phyloP scores from a whole-genome alignment of 2,797 vertebrate genomes.

The Lagorchestes hirsutus region DNA sequence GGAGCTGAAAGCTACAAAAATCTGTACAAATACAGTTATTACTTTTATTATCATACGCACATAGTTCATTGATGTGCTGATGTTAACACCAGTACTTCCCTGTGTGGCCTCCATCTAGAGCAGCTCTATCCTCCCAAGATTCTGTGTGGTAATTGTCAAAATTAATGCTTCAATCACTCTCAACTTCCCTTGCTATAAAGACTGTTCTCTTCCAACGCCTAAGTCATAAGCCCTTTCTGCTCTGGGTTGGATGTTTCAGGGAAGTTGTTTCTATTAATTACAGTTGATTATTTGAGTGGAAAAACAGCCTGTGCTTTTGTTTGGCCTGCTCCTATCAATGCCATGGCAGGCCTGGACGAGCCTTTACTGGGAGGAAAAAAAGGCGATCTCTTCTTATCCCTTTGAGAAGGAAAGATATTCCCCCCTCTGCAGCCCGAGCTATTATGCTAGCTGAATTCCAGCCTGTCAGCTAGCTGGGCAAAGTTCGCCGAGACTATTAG shows the following conservation, averaged over 20 bases:
- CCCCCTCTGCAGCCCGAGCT: constrained; percentile 58
- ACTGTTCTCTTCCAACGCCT: neutral
- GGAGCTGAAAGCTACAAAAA: constrained; percentile 13
- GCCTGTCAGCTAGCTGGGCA: constrained; percentile 65
- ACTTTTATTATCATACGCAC: neutral
- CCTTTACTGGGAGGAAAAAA: constrained; percentile 57
- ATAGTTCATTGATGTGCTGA: neutral
- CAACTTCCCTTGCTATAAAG: constrained; percentile 28
- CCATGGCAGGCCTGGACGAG: constrained; percentile 73
- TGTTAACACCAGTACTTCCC: neutral
- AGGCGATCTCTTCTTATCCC: constrained; percentile 67
- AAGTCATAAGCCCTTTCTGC: neutral
- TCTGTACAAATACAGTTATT: neutral
- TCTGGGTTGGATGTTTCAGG: neutral
- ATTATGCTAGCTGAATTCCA: constrained; percentile 74
- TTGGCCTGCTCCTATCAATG: constrained; percentile 46
- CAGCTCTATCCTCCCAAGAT: neutral
- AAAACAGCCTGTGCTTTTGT: constrained; percentile 57
- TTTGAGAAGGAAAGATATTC: constrained; percentile 62
- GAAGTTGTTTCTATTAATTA: constrained; percentile 38
- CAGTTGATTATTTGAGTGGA: constrained; percentile 56
- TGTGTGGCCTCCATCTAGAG: neutral
- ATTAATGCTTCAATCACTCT: neutral
- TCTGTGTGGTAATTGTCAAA: constrained; percentile 39
- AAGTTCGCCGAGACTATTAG: constrained; percentile 62